Evolutionary conservation across 2,113 vertebrate genomes (phyloP).

Genomic region (Sakesphorus luctuosus): DNA sequence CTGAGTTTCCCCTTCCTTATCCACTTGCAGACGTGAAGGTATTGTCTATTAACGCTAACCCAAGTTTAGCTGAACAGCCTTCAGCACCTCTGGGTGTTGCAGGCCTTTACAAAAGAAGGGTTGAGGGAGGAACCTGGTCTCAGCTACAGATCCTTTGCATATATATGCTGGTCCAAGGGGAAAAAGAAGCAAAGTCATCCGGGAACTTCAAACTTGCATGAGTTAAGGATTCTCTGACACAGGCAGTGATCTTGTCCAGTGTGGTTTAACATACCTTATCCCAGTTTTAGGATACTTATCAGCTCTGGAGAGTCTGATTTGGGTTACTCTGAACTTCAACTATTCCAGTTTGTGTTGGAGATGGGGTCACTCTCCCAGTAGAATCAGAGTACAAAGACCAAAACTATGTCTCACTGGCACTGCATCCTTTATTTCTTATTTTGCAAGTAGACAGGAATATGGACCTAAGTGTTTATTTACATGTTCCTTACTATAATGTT

Average conservation of each 20-base stretch:
- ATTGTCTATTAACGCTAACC: background rate
- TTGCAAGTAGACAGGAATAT: background rate
- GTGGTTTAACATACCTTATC: rapidly evolving
- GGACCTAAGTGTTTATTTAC: background rate
- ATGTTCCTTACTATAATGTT: background rate
- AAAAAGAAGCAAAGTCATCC: background rate
- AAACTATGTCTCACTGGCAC: background rate
- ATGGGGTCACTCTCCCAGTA: background rate
- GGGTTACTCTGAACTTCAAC: background rate
- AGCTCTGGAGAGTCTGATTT: background rate
- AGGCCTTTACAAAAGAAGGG: background rate
- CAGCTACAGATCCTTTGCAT: background rate
- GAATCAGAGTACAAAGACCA: background rate
- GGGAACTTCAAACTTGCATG: background rate
- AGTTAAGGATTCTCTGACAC: background rate
- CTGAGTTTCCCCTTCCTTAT: background rate
- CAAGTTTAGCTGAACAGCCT: background rate
- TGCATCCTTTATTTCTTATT: background rate
- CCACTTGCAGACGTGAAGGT: rapidly evolving
- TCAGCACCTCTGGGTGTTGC: background rate
- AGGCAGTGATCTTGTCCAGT: background rate
- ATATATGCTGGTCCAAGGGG: background rate
- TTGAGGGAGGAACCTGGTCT: background rate
- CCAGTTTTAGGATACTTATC: background rate
- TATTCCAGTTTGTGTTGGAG: background rate